Conservation (phyloP, 2,113 vertebrate species). For the Strigops habroptila region DNA sequence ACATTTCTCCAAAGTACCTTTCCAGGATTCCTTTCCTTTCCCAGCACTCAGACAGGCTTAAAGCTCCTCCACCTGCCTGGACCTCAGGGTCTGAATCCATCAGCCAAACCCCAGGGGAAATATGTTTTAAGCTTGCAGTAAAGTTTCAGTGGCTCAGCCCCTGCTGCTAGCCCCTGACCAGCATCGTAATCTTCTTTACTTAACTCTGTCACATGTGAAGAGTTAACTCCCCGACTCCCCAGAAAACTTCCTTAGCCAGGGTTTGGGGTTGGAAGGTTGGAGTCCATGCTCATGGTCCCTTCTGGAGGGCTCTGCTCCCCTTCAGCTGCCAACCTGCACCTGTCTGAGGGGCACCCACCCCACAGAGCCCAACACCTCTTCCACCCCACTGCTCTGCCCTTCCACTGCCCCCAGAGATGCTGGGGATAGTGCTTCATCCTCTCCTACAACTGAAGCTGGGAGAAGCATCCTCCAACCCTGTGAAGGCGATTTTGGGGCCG, state of each 20-base stretch:
- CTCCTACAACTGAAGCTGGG: neutral
- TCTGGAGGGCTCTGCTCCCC: neutral
- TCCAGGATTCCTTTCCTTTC: neutral
- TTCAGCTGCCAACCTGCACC: neutral
- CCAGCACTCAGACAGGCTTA: neutral
- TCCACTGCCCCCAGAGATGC: neutral
- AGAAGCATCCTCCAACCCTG: neutral
- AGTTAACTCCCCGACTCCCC: accelerated
- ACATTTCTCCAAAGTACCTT: neutral
- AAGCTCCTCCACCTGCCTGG: neutral
- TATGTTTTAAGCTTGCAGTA: neutral
- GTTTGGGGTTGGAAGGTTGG: neutral
- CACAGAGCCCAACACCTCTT: neutral
- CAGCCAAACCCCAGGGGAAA: neutral
- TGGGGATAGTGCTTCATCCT: neutral
- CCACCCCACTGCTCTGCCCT: neutral
- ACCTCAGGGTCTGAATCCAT: neutral
- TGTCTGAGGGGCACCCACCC: neutral
- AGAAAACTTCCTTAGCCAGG: neutral
- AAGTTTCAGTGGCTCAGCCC: neutral
- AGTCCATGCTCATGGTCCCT: neutral
- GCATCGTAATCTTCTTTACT: neutral
- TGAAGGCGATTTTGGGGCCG: neutral
- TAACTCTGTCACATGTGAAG: neutral
- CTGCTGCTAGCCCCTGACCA: neutral